Evolutionary conservation across 2,888 invertebrate genomes (phyloP), one percentile per base, ranked within the genome.

Genomic region (Odontomyia ornata): DNA sequence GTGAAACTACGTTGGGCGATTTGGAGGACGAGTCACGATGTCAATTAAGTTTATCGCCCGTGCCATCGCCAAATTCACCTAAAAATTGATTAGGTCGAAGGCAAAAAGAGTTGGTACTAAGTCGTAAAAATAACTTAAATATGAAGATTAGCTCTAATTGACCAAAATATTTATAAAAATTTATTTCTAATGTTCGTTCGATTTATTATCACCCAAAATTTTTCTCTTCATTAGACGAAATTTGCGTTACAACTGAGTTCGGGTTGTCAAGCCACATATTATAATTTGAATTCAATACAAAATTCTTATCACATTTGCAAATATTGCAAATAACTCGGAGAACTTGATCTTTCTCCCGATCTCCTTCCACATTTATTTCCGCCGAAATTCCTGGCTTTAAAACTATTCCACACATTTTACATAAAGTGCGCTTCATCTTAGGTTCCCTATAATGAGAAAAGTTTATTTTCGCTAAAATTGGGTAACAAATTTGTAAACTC

Each of bases 261-360:
- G 82, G 75, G 64, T 84, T 83, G 76, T 86, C 86, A 0, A 84
- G 47, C 87, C 87, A 87, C 78, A 85, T 83, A 43, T 83, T 83
- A 75, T 84, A 83, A 0, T 83, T 79, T 0, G 81, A 73, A 77
- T 84, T 82, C 0, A 84, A 73, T 13, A 80, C 77, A 65, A 84
- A 87, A 60, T 82, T 82, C 4, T 82, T 83, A 1, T 81, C 78
- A 13, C 80, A 77, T 0, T 80, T 80, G 76, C 87, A 87, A 36
- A 84, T 80, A 0, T 78, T 78, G 75, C 87, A 87, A 4, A 84
- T 56, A 1, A 80, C 76, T 28, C 83, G 60, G n/a, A 77, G 18
- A 5, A 75, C 56, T 43, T 77, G 57, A n/a, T 77, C 7, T 43
- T 78, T 77, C 18, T 77, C 69, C 4, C 65, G 15, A 23, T 60